Base-by-base conservation (phyloP, 2,888 invertebrate species). In the Acleris literana region DNA sequence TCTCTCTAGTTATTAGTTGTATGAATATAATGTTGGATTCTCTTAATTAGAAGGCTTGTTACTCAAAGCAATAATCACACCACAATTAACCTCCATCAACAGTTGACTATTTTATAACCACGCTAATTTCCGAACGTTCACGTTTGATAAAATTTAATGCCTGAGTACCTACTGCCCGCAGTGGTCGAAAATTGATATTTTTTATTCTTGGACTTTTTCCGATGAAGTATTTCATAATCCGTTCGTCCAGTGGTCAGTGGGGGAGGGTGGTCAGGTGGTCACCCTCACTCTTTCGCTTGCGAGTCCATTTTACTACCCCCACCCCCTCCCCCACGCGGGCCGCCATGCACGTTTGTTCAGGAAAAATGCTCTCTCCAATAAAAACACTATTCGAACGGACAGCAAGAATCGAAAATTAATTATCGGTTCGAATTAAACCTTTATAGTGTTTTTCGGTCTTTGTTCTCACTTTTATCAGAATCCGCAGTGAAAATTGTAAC, bases 331-430 rank as follows among this genome's bases (percentile, higher is more conserved):
- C 58, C 56, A 48, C 63, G 48, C 39, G 22, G 48, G 69, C 64
- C 71, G 61, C 77, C 76, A 80, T 82, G 80, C 86, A 87, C 86
- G 85, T 85, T 88, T 85, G 85, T 86, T 79, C 86, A 82, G 81
- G 76, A 84, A 86, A 86, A 87, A 83, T 77, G 74, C 76, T 76
- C 72, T 76, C 72, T 76, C 79, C 79, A 86, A 87, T 81, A 87
- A 88, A 87, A 87, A 84, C 76, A 83, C 76, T 79, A 81, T 75
- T 78, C 76, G 78, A 79, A 74, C 83, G 82, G 81, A 83, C 84
- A 83, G 80, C 79, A 83, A 79, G 86, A 86, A 88, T 88, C 83
- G 86, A 86, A 89, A 88, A 87, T 89, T 90, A 90, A 90, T 89
- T 88, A 87, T 82, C 80, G 83, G 79, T 81, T 79, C 75, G 75